These are phyloP conservation scores for Germaria angustata DNA, from an alignment of 2,888 invertebrate species.

Conservation along the genomic window DNA sequence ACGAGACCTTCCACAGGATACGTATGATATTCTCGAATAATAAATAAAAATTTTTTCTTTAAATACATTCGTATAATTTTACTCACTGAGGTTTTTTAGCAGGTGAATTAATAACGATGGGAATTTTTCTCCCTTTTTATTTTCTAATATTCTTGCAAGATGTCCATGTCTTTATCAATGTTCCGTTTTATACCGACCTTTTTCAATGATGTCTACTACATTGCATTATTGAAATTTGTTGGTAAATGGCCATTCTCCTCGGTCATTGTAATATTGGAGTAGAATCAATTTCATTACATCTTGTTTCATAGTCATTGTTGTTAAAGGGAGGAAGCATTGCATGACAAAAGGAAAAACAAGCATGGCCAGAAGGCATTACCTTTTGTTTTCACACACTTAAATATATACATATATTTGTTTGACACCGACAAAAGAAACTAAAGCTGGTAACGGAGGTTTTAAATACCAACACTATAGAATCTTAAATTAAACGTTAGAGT, in stretches of 20 bases:
- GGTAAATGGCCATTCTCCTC: not conserved
- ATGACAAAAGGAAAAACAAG: not conserved
- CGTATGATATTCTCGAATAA: too few relatives aligned
- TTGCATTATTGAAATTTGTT: conserved; percentile 14
- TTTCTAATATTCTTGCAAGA: not conserved
- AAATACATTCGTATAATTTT: not conserved
- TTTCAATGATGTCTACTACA: conserved; percentile 3
- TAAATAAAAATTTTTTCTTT: not conserved
- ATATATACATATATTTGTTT: conserved; percentile 1
- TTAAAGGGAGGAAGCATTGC: not conserved
- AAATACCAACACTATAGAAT: not conserved
- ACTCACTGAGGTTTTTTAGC: not conserved
- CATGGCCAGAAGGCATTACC: conserved; percentile 12
- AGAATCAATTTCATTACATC: conserved; percentile 22
- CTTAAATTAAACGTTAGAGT: not conserved
- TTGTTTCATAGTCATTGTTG: conserved; percentile 10
- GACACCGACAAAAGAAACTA: not conserved
- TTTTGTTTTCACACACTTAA: not conserved
- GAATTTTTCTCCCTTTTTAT: not conserved
- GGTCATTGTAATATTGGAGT: conserved; percentile 20
- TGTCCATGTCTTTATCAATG: not conserved
- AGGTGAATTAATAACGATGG: conserved; percentile 58
- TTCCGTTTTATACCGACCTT: not conserved
- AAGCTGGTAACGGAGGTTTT: not conserved
- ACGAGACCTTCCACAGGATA: too few relatives aligned